Evolutionary conservation across 2,113 vertebrate genomes (phyloP).

Genomic region (Hippocampus mohnikei): DNA sequence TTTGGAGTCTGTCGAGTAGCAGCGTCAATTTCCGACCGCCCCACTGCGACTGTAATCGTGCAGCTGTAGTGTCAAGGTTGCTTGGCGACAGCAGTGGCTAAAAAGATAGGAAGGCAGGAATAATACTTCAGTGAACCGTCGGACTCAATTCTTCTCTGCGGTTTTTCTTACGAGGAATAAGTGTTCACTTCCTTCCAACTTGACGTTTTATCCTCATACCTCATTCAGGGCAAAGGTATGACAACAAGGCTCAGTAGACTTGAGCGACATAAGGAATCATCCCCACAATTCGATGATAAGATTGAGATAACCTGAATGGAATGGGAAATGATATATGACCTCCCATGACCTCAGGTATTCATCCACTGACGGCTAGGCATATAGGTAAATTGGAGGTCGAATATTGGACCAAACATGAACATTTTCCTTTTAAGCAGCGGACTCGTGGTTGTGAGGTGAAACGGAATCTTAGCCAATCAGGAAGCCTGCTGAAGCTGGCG

Average conservation of each 20-base stretch:
- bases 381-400: too few species aligned
- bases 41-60: neutral
- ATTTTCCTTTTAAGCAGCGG: neutral
- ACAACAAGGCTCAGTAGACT: neutral
- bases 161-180: neutral
- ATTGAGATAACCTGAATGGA: neutral
- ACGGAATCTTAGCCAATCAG: too few species aligned
- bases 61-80: slow-evolving; percentile 2
- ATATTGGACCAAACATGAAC: too few species aligned
- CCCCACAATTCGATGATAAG: neutral
- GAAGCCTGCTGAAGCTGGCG: too few species aligned
- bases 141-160: neutral
- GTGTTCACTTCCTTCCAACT: neutral
- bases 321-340: neutral
- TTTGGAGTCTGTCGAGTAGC: neutral
- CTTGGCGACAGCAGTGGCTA: neutral
- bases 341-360: too few species aligned
- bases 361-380: too few species aligned
- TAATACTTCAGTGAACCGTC: neutral
- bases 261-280: neutral
- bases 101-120: neutral
- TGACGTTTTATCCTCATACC: neutral
- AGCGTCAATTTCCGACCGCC: neutral
- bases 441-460: too few species aligned
- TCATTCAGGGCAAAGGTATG: neutral